These are phyloP conservation scores for Campylomormyrus numenius DNA, from an alignment of 2,113 vertebrate genomes.

Conservation along the genomic window DNA sequence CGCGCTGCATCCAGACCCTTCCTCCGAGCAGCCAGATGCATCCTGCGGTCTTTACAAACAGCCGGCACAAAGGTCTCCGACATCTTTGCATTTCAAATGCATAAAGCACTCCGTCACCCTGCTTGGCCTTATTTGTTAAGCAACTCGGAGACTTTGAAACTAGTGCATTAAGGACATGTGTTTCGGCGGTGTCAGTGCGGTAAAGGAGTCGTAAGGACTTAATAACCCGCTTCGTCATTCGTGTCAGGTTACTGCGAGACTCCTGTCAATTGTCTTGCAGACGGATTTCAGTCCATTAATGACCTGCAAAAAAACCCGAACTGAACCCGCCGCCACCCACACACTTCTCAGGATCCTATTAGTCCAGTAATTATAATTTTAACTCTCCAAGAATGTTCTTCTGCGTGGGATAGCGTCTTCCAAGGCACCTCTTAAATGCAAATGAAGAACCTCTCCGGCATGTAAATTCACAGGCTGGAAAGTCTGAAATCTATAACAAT, in stretches of 20 bases:
- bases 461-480: not conserved
- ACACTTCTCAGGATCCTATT: not conserved
- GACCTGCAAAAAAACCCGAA: not conserved
- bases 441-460: conserved; percentile 4
- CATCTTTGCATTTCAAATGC: not conserved
- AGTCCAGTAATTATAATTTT: conserved; percentile 16
- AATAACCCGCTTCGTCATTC: not conserved
- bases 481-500: conserved; percentile 5
- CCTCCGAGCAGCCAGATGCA: not conserved
- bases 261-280: conserved; percentile 4
- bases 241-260: not conserved
- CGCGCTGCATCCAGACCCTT: not conserved
- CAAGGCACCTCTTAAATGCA: conserved; percentile 20
- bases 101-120: not conserved
- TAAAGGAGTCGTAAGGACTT: not conserved
- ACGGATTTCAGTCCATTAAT: conserved; percentile 12
- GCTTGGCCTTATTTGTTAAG: not conserved
- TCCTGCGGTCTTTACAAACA: not conserved
- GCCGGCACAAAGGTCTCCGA: not conserved
- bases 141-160: not conserved
- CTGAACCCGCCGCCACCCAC: not conserved
- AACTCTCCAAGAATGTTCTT: conserved; percentile 14
- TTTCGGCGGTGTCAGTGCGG: not conserved
- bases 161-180: not conserved
- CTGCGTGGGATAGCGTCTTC: conserved; percentile 13